Evolutionary conservation across 2,113 vertebrate genomes (phyloP).

Genomic region (Alethe diademata): DNA sequence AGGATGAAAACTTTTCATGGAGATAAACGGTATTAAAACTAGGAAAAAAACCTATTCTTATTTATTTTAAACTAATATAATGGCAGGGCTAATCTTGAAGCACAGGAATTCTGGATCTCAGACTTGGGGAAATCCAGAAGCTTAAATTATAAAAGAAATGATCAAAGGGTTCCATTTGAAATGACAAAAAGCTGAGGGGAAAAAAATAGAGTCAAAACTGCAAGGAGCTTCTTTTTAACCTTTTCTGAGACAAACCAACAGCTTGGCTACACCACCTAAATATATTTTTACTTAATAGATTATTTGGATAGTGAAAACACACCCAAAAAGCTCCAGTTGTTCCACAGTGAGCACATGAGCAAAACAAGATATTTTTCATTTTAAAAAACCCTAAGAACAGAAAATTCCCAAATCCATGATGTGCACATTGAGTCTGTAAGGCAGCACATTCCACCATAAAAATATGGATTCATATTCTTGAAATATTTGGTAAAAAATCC

Average conservation of each 20-base stretch:
- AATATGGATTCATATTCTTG: not conserved
- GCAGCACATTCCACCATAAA: not conserved
- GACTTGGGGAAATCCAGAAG: not conserved
- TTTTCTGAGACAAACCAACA: conserved; percentile 13
- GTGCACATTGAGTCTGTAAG: accelerated
- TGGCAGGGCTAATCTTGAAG: not conserved
- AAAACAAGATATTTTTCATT: not conserved
- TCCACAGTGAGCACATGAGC: not conserved
- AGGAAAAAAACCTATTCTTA: not conserved
- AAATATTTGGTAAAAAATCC: not conserved
- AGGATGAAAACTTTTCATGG: not conserved
- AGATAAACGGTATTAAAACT: not conserved
- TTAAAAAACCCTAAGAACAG: not conserved
- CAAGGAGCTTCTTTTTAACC: conserved; percentile 20
- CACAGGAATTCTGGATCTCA: not conserved
- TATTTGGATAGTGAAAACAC: not conserved
- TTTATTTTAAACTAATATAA: not conserved
- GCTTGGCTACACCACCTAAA: not conserved
- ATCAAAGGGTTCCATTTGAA: not conserved
- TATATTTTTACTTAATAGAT: not conserved
- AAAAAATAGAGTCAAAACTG: not conserved
- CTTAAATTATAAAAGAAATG: not conserved
- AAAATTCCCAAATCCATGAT: not conserved
- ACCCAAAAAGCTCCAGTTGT: not conserved
- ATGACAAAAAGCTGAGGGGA: not conserved